A percentile compares a stretch with the other conserved stretches of the same genome.
phyloP scores from a whole-genome alignment of 2,888 invertebrate genomes.

The Eledone cirrhosa region DNA sequence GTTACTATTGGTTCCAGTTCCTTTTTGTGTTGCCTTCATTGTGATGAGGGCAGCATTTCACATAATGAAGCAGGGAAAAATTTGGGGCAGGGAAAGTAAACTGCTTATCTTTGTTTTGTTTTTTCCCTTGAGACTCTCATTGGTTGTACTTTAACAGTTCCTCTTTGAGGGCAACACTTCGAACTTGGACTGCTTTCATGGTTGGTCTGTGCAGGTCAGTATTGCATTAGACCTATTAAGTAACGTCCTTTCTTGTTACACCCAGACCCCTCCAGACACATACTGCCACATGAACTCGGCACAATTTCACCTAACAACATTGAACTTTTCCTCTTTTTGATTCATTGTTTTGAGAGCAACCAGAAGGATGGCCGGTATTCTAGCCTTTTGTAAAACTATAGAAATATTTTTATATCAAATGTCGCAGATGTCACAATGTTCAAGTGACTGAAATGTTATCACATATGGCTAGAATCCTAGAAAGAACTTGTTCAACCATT shows the following conservation, averaged over 20 bases:
- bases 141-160: too few species aligned
- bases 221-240: slow-evolving; percentile 3
- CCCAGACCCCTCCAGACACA: neutral
- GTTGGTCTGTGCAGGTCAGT: too few species aligned
- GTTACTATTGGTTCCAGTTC: slow-evolving; percentile 23
- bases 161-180: too few species aligned
- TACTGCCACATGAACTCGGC: slow-evolving; percentile 17
- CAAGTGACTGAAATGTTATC: slow-evolving; percentile 23
- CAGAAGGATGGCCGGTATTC: slow-evolving; percentile 17
- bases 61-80: too few species aligned
- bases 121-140: neutral
- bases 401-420: slow-evolving; percentile 28
- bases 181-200: too few species aligned
- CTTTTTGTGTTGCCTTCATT: slow-evolving; percentile 19
- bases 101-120: neutral
- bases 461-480: slow-evolving; percentile 29
- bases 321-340: neutral
- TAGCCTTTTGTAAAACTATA: slow-evolving; percentile 21
- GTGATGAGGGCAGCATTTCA: slow-evolving; percentile 7
- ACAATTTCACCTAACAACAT: neutral
- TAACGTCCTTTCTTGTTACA: neutral
- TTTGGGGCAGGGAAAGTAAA: neutral
- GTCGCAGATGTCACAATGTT: neutral
- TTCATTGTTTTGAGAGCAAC: slow-evolving; percentile 1
- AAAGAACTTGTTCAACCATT: slow-evolving; percentile 26